Conservation (phyloP, 2,888 invertebrate genomes). For the Agapostemon virescens region DNA sequence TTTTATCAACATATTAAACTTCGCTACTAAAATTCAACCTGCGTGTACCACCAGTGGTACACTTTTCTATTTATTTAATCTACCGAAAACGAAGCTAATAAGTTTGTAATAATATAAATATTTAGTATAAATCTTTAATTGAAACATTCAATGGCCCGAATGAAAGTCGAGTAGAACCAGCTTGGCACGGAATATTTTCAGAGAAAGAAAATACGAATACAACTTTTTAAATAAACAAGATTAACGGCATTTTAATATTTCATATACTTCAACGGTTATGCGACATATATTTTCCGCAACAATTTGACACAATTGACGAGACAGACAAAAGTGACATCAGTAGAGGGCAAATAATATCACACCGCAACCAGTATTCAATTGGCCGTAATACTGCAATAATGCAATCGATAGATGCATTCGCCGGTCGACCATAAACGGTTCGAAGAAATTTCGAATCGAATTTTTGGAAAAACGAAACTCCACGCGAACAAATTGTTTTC, state of each 20-base stretch:
- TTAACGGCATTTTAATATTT: background rate
- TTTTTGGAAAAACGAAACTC: background rate
- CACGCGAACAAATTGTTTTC: background rate
- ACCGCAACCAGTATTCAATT: background rate
- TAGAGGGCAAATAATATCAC: background rate
- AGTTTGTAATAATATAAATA: no score
- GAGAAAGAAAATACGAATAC: background rate
- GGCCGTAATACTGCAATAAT: background rate
- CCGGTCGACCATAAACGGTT: background rate
- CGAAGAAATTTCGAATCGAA: background rate
- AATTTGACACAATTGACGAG: background rate
- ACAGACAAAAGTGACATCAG: conserved; percentile 6
- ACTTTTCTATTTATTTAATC: no score
- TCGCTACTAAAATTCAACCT: no score
- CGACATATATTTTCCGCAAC: background rate
- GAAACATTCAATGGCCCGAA: no score
- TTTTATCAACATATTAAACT: background rate
- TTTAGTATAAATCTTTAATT: no score
- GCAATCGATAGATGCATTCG: background rate
- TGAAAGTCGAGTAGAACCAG: no score
- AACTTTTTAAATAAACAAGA: background rate
- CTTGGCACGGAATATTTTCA: no score
- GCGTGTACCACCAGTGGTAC: no score
- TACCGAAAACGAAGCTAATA: no score
- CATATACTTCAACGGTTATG: background rate